Evolutionary conservation across 2,797 vertebrate genomes (phyloP).

Genomic region (Semotilus atromaculatus): DNA sequence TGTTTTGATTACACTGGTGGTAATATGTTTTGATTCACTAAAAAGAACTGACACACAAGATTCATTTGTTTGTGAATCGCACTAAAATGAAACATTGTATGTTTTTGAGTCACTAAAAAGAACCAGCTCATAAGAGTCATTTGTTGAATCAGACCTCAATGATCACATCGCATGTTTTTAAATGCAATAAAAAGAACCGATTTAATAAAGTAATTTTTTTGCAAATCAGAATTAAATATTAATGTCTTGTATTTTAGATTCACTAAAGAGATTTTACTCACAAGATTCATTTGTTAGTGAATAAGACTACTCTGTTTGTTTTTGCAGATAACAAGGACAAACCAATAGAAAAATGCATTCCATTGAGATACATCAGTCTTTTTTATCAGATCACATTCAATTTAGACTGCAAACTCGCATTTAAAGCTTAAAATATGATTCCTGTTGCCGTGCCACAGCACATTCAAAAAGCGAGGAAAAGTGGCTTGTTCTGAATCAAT

Average conservation of each 20-base stretch:
- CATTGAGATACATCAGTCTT: not conserved
- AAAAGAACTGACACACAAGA: not conserved
- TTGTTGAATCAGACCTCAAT: not conserved
- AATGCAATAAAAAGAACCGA: not conserved
- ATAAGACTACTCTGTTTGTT: not conserved
- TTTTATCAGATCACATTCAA: not conserved
- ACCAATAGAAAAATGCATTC: not conserved
- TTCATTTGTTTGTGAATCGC: not conserved
- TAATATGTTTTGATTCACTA: not conserved
- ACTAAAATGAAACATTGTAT: not conserved
- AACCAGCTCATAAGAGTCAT: not conserved
- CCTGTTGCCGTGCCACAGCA: not conserved
- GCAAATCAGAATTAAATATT: not conserved
- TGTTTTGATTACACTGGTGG: no score
- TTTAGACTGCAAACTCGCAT: not conserved
- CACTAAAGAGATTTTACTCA: not conserved
- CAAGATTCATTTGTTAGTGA: not conserved
- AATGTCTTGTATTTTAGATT: no score
- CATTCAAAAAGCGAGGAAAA: conserved; percentile 1
- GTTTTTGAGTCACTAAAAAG: not conserved
- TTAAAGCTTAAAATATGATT: not conserved
- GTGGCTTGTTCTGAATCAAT: conserved; percentile 25
- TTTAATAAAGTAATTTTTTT: not conserved
- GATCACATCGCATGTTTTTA: no score
- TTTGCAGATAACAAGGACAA: not conserved